Evolutionary conservation across 35 echinoderm and acorn worm genomes (phyloP), one percentile per base, ranked within the genome.

Genomic region (Apostichopus californicus): DNA sequence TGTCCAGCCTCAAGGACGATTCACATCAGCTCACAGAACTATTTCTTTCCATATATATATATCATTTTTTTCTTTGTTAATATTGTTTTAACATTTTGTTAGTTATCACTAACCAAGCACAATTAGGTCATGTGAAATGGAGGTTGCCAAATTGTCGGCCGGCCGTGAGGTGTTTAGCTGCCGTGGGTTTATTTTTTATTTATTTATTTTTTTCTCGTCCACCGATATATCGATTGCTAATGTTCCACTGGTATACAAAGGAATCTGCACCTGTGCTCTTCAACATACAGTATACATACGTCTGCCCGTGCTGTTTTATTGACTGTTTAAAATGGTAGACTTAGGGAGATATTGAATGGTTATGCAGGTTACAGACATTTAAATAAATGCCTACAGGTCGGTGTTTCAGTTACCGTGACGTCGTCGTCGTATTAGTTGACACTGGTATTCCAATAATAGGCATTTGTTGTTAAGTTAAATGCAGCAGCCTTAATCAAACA

Each of bases 151-250:
- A 75, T n/a, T 20, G 64, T 68, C 11, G 64, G 18, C 11, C 11
- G 18, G 11, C 11, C 4, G 71, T n/a, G 17, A 75, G 71, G 71
- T 75, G 71, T 75, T 75, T 75, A 12, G 58, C 25, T 55, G 0
- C 78, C 52, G 78, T 54, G 2, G 15, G 10, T 14, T 18, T 55
- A 46, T 46, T 46, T 8, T 46, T 46, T 8, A 46, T 54, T 8
- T 46, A 54, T 14, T 18, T 81, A 25, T 25, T 25, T 54, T 54
- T 56, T 55, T 8, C n/a, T 20, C 2, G 21, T 25, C 5, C 55
- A 10, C 81, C 20, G 55, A 85, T 11, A n/a, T 85, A 85, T 85
- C 58, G 81, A 85, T 85, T 85, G 55, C 55, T 85, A 60, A 85
- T 85, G 55, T 85, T 54, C 52, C 54, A 25, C 17, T 85, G 71